These are phyloP conservation scores for Lithobates sylvaticus DNA, from an alignment of 2,797 vertebrate genomes.

Conservation along the genomic window DNA sequence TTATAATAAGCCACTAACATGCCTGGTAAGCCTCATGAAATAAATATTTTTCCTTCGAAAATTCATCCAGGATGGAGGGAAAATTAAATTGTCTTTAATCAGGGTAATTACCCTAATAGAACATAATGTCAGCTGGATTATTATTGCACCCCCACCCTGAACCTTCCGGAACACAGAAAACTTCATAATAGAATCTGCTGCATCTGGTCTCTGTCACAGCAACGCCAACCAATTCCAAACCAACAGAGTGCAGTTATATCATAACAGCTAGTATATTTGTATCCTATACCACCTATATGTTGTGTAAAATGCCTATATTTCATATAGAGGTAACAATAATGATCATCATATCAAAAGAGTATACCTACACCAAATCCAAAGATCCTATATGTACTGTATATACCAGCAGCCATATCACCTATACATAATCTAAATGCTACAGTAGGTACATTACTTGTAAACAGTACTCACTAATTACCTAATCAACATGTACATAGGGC, in stretches of 20 bases:
- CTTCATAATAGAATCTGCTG: background rate
- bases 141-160: background rate
- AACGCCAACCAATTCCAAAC: background rate
- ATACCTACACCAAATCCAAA: too few species aligned
- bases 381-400: too few species aligned
- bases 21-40: background rate
- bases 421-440: too few species aligned
- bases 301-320: too few species aligned
- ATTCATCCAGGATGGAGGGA: background rate
- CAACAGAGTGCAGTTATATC: background rate
- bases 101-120: slow-evolving; percentile 2
- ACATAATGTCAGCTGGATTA: slow-evolving; percentile 8
- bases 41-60: background rate
- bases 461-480: too few species aligned
- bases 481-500: too few species aligned
- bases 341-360: too few species aligned
- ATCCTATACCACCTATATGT: background rate
- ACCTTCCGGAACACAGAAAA: slow-evolving; percentile 2
- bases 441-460: too few species aligned
- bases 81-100: slow-evolving; percentile 27
- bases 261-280: background rate
- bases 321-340: too few species aligned
- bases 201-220: background rate
- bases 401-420: too few species aligned
- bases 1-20: slow-evolving; percentile 11